A percentile compares a stretch with the other conserved stretches of the same genome.
These are phyloP conservation scores for Temnothorax curvispinosus DNA, from an alignment of 1,140 invertebrate genomes.

Conservation along the genomic window DNA sequence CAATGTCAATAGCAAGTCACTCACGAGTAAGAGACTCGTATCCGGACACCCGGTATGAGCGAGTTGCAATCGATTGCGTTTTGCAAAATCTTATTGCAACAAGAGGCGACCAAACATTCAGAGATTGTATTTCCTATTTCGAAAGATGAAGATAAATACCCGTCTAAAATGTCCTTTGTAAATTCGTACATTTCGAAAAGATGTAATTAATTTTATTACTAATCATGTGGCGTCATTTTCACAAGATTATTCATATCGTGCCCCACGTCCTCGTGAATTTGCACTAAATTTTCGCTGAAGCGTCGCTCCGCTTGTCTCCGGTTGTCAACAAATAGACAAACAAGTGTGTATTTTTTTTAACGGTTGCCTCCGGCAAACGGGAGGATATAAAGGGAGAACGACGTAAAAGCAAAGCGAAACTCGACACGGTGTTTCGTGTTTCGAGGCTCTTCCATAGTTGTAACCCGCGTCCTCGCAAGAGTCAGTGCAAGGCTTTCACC, in stretches of 20 bases:
- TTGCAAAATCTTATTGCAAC: neutral
- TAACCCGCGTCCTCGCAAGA: slow-evolving; percentile 66
- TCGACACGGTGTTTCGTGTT: slow-evolving; percentile 44
- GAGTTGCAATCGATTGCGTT: slow-evolving; percentile 16
- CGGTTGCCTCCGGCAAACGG: too few relatives aligned
- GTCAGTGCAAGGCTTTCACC: slow-evolving; percentile 77
- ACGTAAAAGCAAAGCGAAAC: slow-evolving; percentile 43
- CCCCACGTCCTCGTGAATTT: neutral
- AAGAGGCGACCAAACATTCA: neutral
- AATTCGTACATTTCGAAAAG: neutral
- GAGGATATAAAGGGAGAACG: neutral
- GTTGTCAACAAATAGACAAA: neutral
- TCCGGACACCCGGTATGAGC: slow-evolving; percentile 14
- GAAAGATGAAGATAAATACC: neutral
- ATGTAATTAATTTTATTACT: neutral
- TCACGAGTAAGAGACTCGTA: neutral
- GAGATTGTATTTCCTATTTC: neutral
- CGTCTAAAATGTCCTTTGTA: neutral
- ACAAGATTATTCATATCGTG: neutral
- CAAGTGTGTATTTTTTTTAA: neutral
- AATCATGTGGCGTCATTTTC: neutral
- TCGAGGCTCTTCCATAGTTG: slow-evolving; percentile 63
- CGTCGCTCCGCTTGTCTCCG: neutral
- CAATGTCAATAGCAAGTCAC: slow-evolving; percentile 40
- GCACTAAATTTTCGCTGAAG: neutral